A percentile compares a stretch with the other conserved stretches of the same genome.
phyloP scores from a whole-genome alignment of 2,113 vertebrate species.

The Isichthys henryi region DNA sequence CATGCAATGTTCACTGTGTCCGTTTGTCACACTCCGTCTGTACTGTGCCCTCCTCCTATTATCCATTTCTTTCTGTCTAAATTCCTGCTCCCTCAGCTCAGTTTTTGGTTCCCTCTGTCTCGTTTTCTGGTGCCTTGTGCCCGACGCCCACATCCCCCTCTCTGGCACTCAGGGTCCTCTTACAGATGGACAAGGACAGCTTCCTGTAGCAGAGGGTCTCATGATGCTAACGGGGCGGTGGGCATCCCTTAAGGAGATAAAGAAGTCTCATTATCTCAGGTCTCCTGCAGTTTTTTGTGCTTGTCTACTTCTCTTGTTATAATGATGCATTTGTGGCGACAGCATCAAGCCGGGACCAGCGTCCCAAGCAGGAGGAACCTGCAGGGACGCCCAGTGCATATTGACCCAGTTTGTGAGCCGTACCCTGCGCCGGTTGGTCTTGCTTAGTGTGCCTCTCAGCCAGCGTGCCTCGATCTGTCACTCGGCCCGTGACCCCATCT shows the following conservation, averaged over 20 bases:
- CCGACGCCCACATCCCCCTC: not conserved
- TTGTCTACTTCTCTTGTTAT: slow-evolving; percentile 1
- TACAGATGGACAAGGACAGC: not conserved
- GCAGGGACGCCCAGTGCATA: not conserved
- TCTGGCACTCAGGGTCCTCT: not conserved
- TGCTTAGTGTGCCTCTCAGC: not conserved
- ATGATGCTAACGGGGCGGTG: not conserved
- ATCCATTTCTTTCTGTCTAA: not conserved
- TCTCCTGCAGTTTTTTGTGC: not conserved
- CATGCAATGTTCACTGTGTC: not conserved
- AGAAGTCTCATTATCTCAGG: slow-evolving; percentile 6
- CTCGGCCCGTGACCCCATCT: not conserved
- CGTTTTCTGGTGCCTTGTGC: not conserved
- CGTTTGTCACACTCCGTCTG: not conserved
- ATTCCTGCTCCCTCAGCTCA: not conserved
- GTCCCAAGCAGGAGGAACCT: not conserved
- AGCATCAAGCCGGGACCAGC: not conserved
- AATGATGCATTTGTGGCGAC: slow-evolving; percentile 4
- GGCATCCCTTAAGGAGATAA: slow-evolving; percentile 14
- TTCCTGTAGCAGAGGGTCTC: not conserved
- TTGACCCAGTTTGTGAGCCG: not conserved
- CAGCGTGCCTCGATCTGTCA: not conserved
- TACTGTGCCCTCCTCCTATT: not conserved
- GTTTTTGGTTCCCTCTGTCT: not conserved
- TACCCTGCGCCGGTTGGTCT: not conserved